Evolutionary conservation across 2,888 invertebrate species (phyloP).

Genomic region (Anarsia innoxiella): DNA sequence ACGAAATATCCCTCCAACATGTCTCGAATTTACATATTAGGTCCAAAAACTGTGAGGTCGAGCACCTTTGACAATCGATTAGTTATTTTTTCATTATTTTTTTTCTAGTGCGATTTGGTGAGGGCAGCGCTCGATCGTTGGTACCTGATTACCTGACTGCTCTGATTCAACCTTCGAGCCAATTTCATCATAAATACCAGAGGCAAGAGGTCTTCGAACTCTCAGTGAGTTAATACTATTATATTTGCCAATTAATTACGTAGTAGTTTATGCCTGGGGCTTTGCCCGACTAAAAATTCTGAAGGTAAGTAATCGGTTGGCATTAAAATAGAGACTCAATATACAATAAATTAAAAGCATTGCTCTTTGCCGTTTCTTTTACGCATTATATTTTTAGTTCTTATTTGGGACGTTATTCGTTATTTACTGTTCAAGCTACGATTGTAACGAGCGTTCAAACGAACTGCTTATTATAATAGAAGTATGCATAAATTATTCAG

Average conservation of each 20-base stretch:
- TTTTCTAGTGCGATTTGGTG: conserved; percentile 6
- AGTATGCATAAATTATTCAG: too few species aligned
- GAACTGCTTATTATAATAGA: too few species aligned
- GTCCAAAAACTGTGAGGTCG: conserved; percentile 37
- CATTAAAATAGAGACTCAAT: too few species aligned
- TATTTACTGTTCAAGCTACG: too few species aligned
- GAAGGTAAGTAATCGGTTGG: too few species aligned
- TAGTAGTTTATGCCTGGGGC: background rate
- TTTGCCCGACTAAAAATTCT: too few species aligned
- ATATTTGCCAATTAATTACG: background rate
- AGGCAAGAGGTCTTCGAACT: conserved; percentile 57
- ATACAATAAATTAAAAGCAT: too few species aligned
- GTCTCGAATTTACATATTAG: conserved; percentile 20
- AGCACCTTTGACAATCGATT: conserved; percentile 39
- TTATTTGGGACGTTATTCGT: too few species aligned
- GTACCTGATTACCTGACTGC: conserved; percentile 49
- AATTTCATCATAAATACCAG: conserved; percentile 54
- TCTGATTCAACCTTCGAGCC: conserved; percentile 52
- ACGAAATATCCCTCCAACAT: too few species aligned
- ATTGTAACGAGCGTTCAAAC: too few species aligned
- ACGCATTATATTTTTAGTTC: too few species aligned
- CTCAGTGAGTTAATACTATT: conserved; percentile 31
- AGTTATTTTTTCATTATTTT: conserved; percentile 25
- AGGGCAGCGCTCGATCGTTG: conserved; percentile 35
- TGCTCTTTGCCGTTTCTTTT: too few species aligned